Conservation (phyloP, 2,797 vertebrate genomes). For the Coluber constrictor region DNA sequence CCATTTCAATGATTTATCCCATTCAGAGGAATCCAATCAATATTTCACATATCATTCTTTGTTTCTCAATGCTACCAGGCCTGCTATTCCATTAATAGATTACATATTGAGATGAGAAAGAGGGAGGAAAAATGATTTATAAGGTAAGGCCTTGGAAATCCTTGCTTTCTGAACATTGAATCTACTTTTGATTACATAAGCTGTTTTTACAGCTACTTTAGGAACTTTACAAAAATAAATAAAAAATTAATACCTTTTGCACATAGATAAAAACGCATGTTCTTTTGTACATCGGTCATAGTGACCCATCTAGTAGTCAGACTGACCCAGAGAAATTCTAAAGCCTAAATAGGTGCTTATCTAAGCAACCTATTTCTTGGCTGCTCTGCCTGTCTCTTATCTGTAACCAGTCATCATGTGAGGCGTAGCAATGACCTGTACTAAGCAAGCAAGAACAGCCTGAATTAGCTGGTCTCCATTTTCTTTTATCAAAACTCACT, state of each 20-base stretch:
- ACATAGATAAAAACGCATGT: not conserved
- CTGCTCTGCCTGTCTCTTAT: conserved; percentile 32
- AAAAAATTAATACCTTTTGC: not conserved
- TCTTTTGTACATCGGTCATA: conserved; percentile 6
- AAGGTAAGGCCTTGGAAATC: not conserved
- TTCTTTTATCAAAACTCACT: rapidly evolving
- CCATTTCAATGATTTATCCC: not conserved
- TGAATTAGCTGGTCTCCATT: not conserved
- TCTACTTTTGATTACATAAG: not conserved
- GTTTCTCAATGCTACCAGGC: not conserved
- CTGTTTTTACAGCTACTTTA: not conserved
- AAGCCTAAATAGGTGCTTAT: conserved; percentile 30
- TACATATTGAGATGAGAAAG: not conserved
- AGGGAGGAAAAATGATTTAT: not conserved
- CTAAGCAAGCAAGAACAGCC: not conserved
- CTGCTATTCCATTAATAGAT: not conserved
- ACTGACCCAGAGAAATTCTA: conserved; percentile 46
- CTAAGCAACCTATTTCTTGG: conserved; percentile 44
- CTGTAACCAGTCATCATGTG: conserved; percentile 31
- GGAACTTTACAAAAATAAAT: not conserved
- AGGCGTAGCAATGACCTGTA: conserved; percentile 26
- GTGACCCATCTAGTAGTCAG: conserved; percentile 36
- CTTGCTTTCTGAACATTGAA: not conserved
- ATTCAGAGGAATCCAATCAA: not conserved
- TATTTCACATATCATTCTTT: not conserved